Evolutionary conservation across 2,888 invertebrate species (phyloP), one percentile per base, ranked within the genome.

Genomic region (Helobdella robusta): DNA sequence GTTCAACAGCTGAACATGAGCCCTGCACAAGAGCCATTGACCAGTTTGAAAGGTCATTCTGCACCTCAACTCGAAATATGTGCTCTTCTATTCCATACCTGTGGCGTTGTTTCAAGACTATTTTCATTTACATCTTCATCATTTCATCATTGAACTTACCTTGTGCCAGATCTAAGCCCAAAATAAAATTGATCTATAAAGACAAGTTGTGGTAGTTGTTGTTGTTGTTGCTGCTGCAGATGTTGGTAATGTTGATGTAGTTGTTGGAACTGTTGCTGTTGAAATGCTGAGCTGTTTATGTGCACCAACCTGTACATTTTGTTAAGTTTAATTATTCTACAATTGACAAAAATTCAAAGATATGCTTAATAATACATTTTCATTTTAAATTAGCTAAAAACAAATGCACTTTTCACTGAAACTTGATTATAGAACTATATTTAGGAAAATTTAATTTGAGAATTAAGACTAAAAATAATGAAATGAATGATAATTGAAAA

Each of bases 21-120:
- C 94, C 94, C 78, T 94, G 91, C 54, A 97, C 93, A 35, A 97
- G 84, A 62, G 89, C 87, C 70, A 90, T 85, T 20, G 94, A 94
- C 87, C 93, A 97, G 64, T 87, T 86, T 0, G 94, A 92, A 77
- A 97, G 84, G 80, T 97, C 95, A 73, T 93, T 84, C 78, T 93
- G 90, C 44, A 94, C 92, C 83, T 97, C 95, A 46, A 91, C 89
- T 59, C 91, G 84, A 75, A 94, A 84, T 78, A 88, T 86, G 77
- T 92, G 89, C 73, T 89, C 88, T 68, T 89, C 83, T 58, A 97
- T 88, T 15, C 94, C 92, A 73, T 87, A n/a, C n/a, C n/a, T n/a
- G n/a, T n/a, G n/a, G n/a, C n/a, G n/a, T n/a, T n/a, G n/a, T n/a
- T n/a, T n/a, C n/a, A n/a, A n/a, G n/a, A n/a, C n/a, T n/a, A n/a